Base-by-base conservation (phyloP, 2,113 vertebrate species). In the Athene cunicularia region DNA sequence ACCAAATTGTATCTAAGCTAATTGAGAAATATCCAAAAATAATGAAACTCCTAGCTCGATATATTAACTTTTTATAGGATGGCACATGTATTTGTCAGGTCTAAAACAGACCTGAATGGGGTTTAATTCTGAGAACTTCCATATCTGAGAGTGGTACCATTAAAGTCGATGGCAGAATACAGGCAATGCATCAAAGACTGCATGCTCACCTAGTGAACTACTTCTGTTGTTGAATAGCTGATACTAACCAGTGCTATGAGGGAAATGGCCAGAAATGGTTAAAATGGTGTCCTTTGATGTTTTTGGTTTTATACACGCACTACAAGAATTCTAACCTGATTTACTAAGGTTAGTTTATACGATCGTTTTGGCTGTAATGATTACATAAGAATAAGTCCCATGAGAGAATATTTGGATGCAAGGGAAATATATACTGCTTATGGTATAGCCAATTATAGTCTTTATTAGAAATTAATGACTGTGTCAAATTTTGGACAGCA, bases 381-480 rank as follows among this genome's bases (percentile, higher is more conserved):
- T 92, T 93, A 18, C 35, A 8, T 92, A 71, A 84, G 68, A 77
- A 49, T 85, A 92, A 93, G 23, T 95, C 86, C 60, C 76, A 16
- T 37, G 66, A 95, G 91, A 76, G 27, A 87, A 11, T 72, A 64
- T 85, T 75, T 94, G 62, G 72, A 89, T 91, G 66, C 33, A 85
- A 94, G 56, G 77, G 64, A 91, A 95, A 81, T 75, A 66, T 10
- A 66, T 94, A 66, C 32, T 80, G n/a, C 64, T 95, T 84, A 64
- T 64, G 84, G 66, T 85, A 41, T 72, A 91, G 70, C 60, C 68
- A 93, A 3, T 95, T 89, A 87, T 33, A 41, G 39, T 56, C 49
- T 84, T 87, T 86, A 89, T 93, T 92, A 81, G 83, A 87, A 89
- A 89, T 95, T 66, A 81, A 94, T 89, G 82, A 72, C 68, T 87